Percentiles rank a stretch among this genome's conserved stretches.
These are phyloP conservation scores for Leptinotarsa texana DNA, from an alignment of 1,140 invertebrate species.

Conservation along the genomic window DNA sequence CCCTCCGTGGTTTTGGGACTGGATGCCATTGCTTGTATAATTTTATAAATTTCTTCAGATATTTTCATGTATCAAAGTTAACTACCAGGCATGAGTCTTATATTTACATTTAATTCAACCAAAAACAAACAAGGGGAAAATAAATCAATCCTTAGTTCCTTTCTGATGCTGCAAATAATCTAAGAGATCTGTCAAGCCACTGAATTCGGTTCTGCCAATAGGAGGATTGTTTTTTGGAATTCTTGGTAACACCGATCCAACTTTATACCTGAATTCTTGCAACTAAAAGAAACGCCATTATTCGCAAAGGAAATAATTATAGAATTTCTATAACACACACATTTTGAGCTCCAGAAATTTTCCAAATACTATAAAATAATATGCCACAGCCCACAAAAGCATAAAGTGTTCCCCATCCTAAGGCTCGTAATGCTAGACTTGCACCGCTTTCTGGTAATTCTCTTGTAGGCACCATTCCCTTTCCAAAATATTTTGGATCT, in stretches of 20 bases:
- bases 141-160: neutral
- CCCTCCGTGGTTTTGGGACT: no score
- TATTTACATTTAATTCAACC: no score
- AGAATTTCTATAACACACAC: neutral
- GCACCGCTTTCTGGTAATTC: constrained; percentile 76
- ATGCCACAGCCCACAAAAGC: constrained; percentile 80
- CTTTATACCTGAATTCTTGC: constrained; percentile 72
- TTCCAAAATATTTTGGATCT: constrained; percentile 78
- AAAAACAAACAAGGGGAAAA: neutral
- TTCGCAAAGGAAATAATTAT: neutral
- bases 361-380: constrained; percentile 85
- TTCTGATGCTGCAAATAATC: constrained; percentile 65
- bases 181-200: constrained; percentile 77
- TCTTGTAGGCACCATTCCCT: constrained; percentile 68
- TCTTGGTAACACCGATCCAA: constrained; percentile 71
- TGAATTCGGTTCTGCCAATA: constrained; percentile 84
- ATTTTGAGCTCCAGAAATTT: constrained; percentile 77
- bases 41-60: no score
- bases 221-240: constrained; percentile 81
- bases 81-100: no score
- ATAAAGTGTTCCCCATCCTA: constrained; percentile 86
- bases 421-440: constrained; percentile 76
- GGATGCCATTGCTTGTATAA: no score
- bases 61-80: no score
- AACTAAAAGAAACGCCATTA: constrained; percentile 58